Percentiles rank a stretch among this genome's conserved stretches.
Evolutionary conservation across 2,888 invertebrate species (phyloP).

Genomic region (Leptopilina drosophilae): DNA sequence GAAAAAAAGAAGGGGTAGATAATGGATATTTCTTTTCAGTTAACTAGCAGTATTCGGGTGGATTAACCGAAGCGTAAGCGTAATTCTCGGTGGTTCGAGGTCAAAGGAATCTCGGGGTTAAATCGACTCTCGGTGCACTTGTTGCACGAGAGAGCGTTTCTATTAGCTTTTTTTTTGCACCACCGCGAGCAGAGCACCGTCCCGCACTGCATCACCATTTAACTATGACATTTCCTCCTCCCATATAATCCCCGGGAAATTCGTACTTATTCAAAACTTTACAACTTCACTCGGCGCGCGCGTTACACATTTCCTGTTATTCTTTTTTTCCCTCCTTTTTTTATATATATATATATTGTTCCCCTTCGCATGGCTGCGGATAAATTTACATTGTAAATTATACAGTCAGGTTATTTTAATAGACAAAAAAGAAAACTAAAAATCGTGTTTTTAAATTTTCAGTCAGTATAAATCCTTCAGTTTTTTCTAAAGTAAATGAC

Average conservation of each 20-base stretch:
- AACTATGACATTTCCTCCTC: conserved; percentile 31
- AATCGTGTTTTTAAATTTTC: too few relatives aligned
- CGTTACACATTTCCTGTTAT: background rate
- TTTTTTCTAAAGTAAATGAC: too few relatives aligned
- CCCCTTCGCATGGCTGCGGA: too few relatives aligned
- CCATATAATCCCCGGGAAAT: conserved; percentile 31
- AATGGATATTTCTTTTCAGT: conserved; percentile 37
- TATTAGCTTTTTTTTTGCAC: conserved; percentile 32
- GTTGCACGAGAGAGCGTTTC: conserved; percentile 55
- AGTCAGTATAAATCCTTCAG: too few relatives aligned
- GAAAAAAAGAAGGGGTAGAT: conserved; percentile 12
- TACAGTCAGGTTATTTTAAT: too few relatives aligned
- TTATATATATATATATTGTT: too few relatives aligned
- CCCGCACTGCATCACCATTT: conserved; percentile 32
- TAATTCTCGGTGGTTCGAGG: conserved; percentile 56
- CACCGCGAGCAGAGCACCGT: conserved; percentile 22
- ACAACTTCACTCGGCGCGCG: background rate
- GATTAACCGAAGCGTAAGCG: conserved; percentile 52
- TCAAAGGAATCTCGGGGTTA: conserved; percentile 63
- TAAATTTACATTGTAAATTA: too few relatives aligned
- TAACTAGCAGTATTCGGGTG: conserved; percentile 41
- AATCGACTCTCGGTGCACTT: conserved; percentile 63
- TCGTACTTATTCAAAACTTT: conserved; percentile 27
- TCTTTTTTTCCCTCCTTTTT: background rate
- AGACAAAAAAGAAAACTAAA: too few relatives aligned